Percentiles rank a stretch among this genome's conserved stretches.
Conservation (phyloP, 2,797 vertebrate species). For the Enteromius anoplus region DNA sequence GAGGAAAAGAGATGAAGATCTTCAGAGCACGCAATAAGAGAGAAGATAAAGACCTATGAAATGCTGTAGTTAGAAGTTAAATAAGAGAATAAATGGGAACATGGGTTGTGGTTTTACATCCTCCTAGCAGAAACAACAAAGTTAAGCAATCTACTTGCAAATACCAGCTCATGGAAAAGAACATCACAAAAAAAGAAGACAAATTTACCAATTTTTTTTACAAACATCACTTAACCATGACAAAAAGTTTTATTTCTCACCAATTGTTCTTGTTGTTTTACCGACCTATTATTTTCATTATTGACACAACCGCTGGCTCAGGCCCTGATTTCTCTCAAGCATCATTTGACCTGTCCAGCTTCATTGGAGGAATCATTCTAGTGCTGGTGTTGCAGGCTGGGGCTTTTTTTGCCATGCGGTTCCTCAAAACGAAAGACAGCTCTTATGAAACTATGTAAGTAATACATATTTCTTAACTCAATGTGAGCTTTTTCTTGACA, state of each 20-base stretch:
- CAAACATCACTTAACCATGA: background rate
- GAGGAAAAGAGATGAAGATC: background rate
- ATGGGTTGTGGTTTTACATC: too few relatives aligned
- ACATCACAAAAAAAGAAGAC: background rate
- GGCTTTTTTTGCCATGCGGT: conserved; percentile 85
- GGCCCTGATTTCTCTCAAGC: conserved; percentile 75
- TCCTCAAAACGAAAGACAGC: conserved; percentile 91
- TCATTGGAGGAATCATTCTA: conserved; percentile 88
- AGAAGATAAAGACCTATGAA: background rate
- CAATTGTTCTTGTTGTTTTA: background rate
- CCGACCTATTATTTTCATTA: background rate
- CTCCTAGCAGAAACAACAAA: too few relatives aligned
- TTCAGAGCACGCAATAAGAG: background rate
- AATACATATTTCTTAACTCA: background rate
- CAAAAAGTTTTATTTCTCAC: background rate
- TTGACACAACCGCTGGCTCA: conserved; percentile 60
- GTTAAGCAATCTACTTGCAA: background rate
- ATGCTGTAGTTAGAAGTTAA: too few relatives aligned
- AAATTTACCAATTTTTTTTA: background rate
- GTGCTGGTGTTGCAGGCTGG: conserved; percentile 87
- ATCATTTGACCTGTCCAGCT: conserved; percentile 89
- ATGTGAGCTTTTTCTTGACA: background rate
- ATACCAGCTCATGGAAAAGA: background rate
- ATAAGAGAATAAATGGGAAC: too few relatives aligned
- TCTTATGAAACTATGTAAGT: conserved; percentile 94